Conservation (phyloP, 2,113 vertebrate species). For the Scomber japonicus region DNA sequence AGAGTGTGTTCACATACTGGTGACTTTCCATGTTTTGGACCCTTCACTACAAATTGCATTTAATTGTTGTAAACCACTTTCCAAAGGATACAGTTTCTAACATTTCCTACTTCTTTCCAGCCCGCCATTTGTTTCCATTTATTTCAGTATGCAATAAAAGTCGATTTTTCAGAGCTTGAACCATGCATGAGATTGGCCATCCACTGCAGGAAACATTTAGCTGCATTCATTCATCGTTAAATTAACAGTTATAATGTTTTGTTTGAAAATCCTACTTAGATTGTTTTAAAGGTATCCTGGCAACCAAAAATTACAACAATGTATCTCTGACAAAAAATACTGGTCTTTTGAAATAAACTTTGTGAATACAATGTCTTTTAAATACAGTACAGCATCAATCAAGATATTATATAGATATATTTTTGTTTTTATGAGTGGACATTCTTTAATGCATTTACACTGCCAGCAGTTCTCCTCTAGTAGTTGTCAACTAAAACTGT, state of each 20-base stretch:
- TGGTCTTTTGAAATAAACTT: neutral
- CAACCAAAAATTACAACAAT: neutral
- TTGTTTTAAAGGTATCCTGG: neutral
- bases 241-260: neutral
- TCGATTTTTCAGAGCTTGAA: neutral
- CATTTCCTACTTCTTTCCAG: neutral
- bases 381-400: no score
- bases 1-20: neutral
- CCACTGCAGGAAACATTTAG: neutral
- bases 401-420: no score
- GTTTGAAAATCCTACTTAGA: neutral
- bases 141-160: neutral
- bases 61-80: neutral
- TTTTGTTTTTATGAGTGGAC: no score
- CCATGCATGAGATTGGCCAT: neutral
- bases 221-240: neutral
- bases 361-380: neutral
- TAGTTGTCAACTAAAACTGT: neutral
- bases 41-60: constrained; percentile 5
- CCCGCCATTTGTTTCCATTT: neutral
- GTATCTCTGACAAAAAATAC: neutral
- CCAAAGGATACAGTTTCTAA: neutral
- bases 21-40: constrained; percentile 14
- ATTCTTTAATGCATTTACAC: no score
- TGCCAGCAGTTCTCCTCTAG: no score